Percentiles rank a stretch among this genome's conserved stretches.
Evolutionary conservation across 2,797 vertebrate genomes (phyloP).

Genomic region (Girardinus metallicus): DNA sequence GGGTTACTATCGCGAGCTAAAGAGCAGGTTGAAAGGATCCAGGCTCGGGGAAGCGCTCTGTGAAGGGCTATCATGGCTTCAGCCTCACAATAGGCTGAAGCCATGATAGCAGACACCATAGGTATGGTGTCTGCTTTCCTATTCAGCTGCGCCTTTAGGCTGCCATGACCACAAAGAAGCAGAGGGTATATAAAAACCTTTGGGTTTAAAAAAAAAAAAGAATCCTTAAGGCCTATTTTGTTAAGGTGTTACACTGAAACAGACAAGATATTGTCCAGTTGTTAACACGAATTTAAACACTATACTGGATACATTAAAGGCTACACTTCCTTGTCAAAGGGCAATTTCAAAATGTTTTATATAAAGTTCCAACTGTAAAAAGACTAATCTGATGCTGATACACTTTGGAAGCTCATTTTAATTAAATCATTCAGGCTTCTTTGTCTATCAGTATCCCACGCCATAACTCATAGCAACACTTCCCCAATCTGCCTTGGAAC

Average conservation of each 20-base stretch:
- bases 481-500: not conserved
- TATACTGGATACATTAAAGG: not conserved
- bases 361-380: not conserved
- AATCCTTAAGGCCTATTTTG: slow-evolving; percentile 25
- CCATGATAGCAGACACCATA: too few species aligned
- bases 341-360: not conserved
- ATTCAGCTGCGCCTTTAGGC: slow-evolving; percentile 62
- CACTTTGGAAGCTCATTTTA: not conserved
- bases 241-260: slow-evolving; percentile 34
- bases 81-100: slow-evolving; percentile 69
- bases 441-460: not conserved
- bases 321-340: not conserved
- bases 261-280: slow-evolving; percentile 34
- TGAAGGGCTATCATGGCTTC: slow-evolving; percentile 67
- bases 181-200: slow-evolving; percentile 51
- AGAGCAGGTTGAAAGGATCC: slow-evolving; percentile 63
- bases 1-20: slow-evolving; percentile 64
- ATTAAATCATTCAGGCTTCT: not conserved
- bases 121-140: slow-evolving; percentile 76
- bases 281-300: not conserved
- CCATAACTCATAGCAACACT: not conserved
- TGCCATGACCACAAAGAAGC: slow-evolving; percentile 39
- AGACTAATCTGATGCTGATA: not conserved
- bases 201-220: slow-evolving; percentile 14
- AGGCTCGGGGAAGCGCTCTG: slow-evolving; percentile 40